A percentile compares a stretch with the other conserved stretches of the same genome.
These are phyloP conservation scores for Trissolcus japonicus DNA, from an alignment of 2,888 invertebrate genomes.

Conservation along the genomic window DNA sequence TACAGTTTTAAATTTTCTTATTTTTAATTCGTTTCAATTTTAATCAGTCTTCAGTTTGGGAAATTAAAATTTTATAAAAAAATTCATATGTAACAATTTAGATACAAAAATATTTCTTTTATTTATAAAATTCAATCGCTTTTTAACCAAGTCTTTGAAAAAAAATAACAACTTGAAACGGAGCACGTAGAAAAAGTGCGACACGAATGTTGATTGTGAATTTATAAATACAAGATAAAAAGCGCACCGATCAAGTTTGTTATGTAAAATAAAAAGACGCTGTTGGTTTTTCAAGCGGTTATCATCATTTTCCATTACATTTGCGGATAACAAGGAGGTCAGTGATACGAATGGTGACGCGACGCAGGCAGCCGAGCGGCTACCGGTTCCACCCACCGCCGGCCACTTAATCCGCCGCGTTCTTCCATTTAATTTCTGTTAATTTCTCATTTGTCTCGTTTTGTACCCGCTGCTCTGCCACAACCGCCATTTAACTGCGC, in stretches of 20 bases:
- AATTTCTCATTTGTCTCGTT: slow-evolving; percentile 58
- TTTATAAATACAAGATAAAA: slow-evolving; percentile 10
- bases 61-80: too few relatives aligned
- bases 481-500: slow-evolving; percentile 31
- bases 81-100: too few relatives aligned
- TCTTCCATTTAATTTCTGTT: slow-evolving; percentile 62
- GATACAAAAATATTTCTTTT: too few relatives aligned
- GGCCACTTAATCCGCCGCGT: slow-evolving; percentile 47
- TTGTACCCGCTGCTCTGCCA: slow-evolving; percentile 41
- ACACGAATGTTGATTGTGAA: neutral
- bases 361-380: slow-evolving; percentile 51
- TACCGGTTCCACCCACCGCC: slow-evolving; percentile 60
- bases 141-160: too few relatives aligned
- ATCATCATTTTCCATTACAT: slow-evolving; percentile 53
- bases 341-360: slow-evolving; percentile 65
- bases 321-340: slow-evolving; percentile 65
- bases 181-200: too few relatives aligned
- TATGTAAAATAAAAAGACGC: slow-evolving; percentile 34
- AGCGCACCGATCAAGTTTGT: slow-evolving; percentile 10
- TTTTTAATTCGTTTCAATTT: too few relatives aligned
- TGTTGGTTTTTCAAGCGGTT: slow-evolving; percentile 15
- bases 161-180: too few relatives aligned
- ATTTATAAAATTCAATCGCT: too few relatives aligned
- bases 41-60: too few relatives aligned
- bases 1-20: too few relatives aligned